Base-by-base conservation (phyloP, 2,797 vertebrate species). In the Eptatretus atami region DNA sequence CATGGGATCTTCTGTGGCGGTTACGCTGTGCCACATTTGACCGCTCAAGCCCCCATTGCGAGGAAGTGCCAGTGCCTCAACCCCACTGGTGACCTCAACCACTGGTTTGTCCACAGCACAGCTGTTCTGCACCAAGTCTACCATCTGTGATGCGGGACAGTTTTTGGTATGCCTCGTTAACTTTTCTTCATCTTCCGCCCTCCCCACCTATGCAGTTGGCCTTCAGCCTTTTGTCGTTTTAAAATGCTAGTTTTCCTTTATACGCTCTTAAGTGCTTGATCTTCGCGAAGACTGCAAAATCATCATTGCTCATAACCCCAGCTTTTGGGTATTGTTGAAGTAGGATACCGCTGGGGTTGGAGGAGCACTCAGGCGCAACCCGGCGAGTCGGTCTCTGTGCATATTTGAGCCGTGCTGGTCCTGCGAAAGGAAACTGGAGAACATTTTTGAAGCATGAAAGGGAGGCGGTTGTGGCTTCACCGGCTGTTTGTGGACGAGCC, bases 391-490 rank as follows among this genome's bases (percentile, higher is more conserved):
- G 81, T 95, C 64, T 94, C 86, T 1, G 88, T 98, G 15, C 92
- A 1, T 98, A 96, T 71, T 76, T 98, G 70, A 96, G 92, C n/a
- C 68, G 84, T 88, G 15, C 71, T 98, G 73, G 92, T 98, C 57
- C 76, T 98, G 64, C 84, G 85, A 63, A 98, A 98, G 68, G 92
- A 96, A n/a, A 70, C 79, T 98, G 71, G 92, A 98, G 73, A 94
- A 86, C 10, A 73, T 98, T 64, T 67, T 98, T 72, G 86, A 93
- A n/a, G 74, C 95, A 98, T 57, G 92, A 98, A 67, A 90, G 92
- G 8, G 88, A 96, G 68, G 81, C 93, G 76, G 86, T 98, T 64
- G 86, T 98, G 72, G 84, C 88, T 71, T 90, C 84, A 10, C 82
- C 86, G 67, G 94, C 83, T 69, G n/a, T 96, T 98, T 73, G 90